Evolutionary conservation across 2,888 invertebrate species (phyloP).

Genomic region (Acleris cristana): DNA sequence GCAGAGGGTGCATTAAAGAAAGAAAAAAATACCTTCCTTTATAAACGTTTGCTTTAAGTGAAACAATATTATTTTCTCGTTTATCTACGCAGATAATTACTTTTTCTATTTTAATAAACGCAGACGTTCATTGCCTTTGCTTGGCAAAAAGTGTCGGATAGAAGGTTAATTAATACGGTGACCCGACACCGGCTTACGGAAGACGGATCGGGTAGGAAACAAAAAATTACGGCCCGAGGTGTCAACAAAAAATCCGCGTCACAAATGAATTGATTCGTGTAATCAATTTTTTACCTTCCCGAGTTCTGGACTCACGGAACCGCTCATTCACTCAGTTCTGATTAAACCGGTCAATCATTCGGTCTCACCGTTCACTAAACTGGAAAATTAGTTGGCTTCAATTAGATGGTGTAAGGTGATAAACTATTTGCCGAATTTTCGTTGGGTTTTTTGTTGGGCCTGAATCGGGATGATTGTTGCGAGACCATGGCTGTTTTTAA

Average conservation of each 20-base stretch:
- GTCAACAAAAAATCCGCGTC: conserved; percentile 69
- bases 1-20: too few species aligned
- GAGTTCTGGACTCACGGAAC: conserved; percentile 48
- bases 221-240: conserved; percentile 60
- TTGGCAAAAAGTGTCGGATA: conserved; percentile 42
- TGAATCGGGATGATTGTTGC: conserved; percentile 1
- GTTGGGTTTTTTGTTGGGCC: conserved; percentile 3
- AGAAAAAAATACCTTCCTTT: too few species aligned
- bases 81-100: conserved; percentile 24
- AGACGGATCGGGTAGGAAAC: conserved; percentile 36
- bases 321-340: conserved; percentile 68
- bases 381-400: conserved; percentile 75
- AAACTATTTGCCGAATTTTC: conserved; percentile 50
- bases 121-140: conserved; percentile 13
- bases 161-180: conserved; percentile 59
- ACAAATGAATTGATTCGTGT: conserved; percentile 77
- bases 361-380: conserved; percentile 77
- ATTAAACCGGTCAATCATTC: conserved; percentile 80
- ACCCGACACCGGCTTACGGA: conserved; percentile 42
- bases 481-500: not conserved
- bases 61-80: conserved; percentile 25
- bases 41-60: not conserved
- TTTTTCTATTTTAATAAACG: conserved; percentile 31
- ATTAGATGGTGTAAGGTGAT: conserved; percentile 74
- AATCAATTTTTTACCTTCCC: conserved; percentile 75